A percentile compares a stretch with the other conserved stretches of the same genome.
phyloP scores from a whole-genome alignment of 2,797 vertebrate species.

The Schizothorax lantsangensis region DNA sequence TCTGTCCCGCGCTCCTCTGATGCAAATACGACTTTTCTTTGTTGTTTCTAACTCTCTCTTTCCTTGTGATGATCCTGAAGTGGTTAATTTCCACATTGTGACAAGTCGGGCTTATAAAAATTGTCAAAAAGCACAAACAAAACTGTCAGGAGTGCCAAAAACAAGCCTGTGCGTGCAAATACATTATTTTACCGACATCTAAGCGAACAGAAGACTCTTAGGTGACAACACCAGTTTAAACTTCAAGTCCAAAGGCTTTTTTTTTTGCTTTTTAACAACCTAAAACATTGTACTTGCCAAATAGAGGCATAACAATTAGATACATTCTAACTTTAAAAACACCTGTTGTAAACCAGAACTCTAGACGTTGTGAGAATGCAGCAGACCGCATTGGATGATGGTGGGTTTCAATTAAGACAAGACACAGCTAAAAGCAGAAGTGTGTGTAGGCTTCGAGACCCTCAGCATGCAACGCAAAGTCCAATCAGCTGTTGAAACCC shows the following conservation, averaged over 20 bases:
- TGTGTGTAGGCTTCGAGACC: conserved; percentile 9
- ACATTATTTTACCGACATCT: conserved; percentile 42
- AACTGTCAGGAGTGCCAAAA: conserved; percentile 36
- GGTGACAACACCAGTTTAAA: conserved; percentile 45
- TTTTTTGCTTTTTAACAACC: conserved; percentile 18
- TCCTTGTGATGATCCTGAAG: conserved; percentile 9
- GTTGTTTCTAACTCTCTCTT: conserved; percentile 38
- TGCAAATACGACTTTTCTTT: conserved; percentile 63
- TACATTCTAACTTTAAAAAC: conserved; percentile 28
- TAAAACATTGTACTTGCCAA: conserved; percentile 1
- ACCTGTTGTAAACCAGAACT: conserved; percentile 17
- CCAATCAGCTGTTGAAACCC: conserved; percentile 55
- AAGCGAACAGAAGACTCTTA: conserved; percentile 26
- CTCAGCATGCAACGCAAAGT: conserved; percentile 37
- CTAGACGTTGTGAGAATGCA: neutral
- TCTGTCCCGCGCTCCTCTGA: conserved; percentile 56
- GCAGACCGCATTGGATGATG: neutral
- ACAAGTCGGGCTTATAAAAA: conserved; percentile 47
- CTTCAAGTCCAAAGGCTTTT: conserved; percentile 31
- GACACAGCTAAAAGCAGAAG: conserved; percentile 34
- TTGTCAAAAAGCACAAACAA: conserved; percentile 49
- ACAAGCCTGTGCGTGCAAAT: conserved; percentile 49
- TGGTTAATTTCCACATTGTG: conserved; percentile 55
- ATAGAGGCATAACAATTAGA: conserved; percentile 40
- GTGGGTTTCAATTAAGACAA: conserved; percentile 9